These are phyloP conservation scores for Bombus soroeensis DNA, from an alignment of 1,140 invertebrate species.

Conservation along the genomic window DNA sequence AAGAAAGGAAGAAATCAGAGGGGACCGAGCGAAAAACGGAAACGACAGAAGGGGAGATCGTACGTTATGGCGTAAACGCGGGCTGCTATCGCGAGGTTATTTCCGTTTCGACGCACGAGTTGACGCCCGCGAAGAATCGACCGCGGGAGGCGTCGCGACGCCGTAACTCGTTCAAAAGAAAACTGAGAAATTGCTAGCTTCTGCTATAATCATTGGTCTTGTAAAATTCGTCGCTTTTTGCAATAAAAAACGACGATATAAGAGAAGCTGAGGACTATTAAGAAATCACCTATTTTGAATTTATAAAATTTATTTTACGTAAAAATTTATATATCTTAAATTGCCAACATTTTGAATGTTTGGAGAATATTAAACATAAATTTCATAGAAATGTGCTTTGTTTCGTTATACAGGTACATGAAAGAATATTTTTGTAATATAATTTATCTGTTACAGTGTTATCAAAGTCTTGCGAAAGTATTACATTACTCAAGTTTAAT, in stretches of 20 bases:
- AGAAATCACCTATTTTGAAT: background rate
- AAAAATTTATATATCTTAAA: no score
- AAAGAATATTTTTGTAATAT: no score
- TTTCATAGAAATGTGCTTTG: no score
- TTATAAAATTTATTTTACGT: background rate
- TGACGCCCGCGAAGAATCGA: slow-evolving; percentile 23
- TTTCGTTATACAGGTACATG: no score
- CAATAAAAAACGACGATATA: background rate
- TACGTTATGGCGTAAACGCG: slow-evolving; percentile 51
- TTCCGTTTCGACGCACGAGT: slow-evolving; percentile 50
- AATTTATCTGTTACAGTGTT: no score
- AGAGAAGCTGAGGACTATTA: background rate
- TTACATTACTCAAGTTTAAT: background rate
- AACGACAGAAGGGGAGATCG: slow-evolving; percentile 7
- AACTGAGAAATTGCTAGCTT: slow-evolving; percentile 22
- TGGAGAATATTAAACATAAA: no score
- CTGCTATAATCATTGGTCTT: background rate
- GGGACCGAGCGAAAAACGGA: slow-evolving; percentile 8
- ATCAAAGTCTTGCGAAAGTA: background rate
- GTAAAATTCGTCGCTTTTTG: background rate
- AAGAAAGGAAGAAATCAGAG: background rate
- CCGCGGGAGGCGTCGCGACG: slow-evolving; percentile 29
- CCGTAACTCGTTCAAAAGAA: slow-evolving; percentile 7
- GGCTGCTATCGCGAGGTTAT: slow-evolving; percentile 54
- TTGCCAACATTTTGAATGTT: no score